phyloP scores from a whole-genome alignment of 2,888 invertebrate species.

The Ceraclea dissimilis region DNA sequence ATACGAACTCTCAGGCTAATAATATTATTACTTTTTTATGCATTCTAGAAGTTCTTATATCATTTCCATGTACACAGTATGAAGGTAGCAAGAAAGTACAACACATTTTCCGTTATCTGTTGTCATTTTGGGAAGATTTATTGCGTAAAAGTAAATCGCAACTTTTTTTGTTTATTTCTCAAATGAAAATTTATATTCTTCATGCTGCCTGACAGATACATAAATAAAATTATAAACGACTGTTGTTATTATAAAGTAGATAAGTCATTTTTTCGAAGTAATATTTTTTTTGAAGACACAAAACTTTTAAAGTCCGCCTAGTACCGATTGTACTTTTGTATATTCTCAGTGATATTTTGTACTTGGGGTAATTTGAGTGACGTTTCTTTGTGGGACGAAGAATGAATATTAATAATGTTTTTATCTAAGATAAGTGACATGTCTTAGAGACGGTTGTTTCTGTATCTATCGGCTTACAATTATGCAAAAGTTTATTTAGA shows the following conservation, averaged over 20 bases:
- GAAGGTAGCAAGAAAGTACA: not conserved
- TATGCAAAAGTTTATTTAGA: too few relatives aligned
- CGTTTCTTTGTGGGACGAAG: too few relatives aligned
- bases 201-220: not conserved
- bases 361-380: too few relatives aligned
- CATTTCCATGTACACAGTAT: not conserved
- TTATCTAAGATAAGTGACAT: too few relatives aligned
- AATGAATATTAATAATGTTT: too few relatives aligned
- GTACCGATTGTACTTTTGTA: too few relatives aligned
- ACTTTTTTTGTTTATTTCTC: not conserved
- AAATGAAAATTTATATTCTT: constrained; percentile 1
- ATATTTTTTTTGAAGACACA: too few relatives aligned
- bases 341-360: too few relatives aligned
- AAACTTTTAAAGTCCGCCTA: too few relatives aligned
- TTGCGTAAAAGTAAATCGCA: not conserved
- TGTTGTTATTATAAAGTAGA: not conserved
- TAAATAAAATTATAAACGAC: not conserved
- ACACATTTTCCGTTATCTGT: not conserved
- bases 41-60: not conserved
- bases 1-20: not conserved
- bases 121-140: not conserved
- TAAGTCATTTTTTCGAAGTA: too few relatives aligned
- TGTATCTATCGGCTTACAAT: too few relatives aligned
- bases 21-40: not conserved
- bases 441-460: too few relatives aligned